A percentile compares a stretch with the other conserved stretches of the same genome.
These are phyloP conservation scores for Psilopsiagon aymara DNA, from an alignment of 2,113 vertebrate species.

Conservation along the genomic window DNA sequence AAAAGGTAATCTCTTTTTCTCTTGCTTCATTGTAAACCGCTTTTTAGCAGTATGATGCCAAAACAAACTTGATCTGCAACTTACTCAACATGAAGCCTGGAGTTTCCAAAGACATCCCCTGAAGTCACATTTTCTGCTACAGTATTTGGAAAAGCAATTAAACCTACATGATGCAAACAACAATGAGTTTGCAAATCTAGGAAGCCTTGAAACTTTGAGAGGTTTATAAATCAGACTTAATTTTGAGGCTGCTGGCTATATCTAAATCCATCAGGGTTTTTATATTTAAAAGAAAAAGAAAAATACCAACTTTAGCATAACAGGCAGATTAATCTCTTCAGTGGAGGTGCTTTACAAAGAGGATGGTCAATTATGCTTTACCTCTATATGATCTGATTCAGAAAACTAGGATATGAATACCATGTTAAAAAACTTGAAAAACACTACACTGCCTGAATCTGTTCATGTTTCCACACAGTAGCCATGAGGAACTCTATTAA, in stretches of 20 bases:
- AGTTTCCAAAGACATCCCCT: neutral
- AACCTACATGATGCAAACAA: neutral
- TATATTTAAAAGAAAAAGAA: neutral
- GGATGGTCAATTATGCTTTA: neutral
- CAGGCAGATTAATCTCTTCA: neutral
- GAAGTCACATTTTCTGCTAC: neutral
- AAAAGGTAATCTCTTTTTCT: neutral
- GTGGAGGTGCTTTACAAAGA: neutral
- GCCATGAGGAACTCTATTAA: neutral
- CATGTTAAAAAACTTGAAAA: neutral
- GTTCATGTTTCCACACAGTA: neutral
- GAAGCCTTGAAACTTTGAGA: neutral
- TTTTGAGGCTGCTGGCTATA: neutral
- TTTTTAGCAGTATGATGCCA: neutral
- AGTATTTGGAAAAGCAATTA: neutral
- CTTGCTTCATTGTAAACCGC: neutral
- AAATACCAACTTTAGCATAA: neutral
- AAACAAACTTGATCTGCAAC: neutral
- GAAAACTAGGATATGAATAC: neutral
- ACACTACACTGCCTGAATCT: neutral
- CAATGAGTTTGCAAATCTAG: neutral
- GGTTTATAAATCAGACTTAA: neutral
- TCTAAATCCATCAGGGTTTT: neutral
- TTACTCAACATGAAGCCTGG: neutral
- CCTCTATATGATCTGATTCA: neutral